Base-by-base conservation (phyloP, 2,797 vertebrate genomes). In the Ataeniobius toweri region DNA sequence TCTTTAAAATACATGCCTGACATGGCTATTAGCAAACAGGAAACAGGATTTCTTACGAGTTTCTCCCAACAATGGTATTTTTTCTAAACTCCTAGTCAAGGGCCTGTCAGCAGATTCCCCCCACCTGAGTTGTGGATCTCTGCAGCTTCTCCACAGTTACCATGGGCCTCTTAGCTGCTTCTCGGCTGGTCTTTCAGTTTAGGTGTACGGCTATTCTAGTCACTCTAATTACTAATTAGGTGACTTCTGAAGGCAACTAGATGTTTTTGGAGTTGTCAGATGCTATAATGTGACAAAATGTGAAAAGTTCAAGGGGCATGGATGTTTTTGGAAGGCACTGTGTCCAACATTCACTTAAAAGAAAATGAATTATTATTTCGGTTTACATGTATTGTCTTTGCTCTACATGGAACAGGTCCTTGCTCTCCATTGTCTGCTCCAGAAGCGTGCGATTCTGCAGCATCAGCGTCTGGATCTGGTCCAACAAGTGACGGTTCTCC, bases 371-470 rank as follows among this genome's bases (percentile, higher is more conserved):
- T 3, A 24, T 0, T 16, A 55, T 13, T 56, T 24, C 16, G 3
- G 16, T 95, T 89, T 94, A 99, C 98, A 99, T 99, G 94, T 99
- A 99, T 79, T 99, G 98, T 92, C 98, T 96, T 94, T 99, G 98
- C 86, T 99, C 98, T 13, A 99, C 97, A 6, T 99, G 97, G 93
- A 98, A 99, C 83, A 99, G 96, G 92, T 99, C 98, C 91, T 99
- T 99, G 97, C 98, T 99, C 94, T 99, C 98, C 98, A 99, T 99
- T 75, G 97, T 99, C 93, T 99, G 98, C 85, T 99, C 98, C 92
- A 99, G 94, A 65, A 99, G 92, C 0, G 98, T 98, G 88, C 97
- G 97, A 88, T 99, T 99, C 90, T 99, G 98, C 20, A 98, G 94
- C 98, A 99, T 99, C 94, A 99, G 93, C 55, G 97, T 99, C 93